phyloP scores from a whole-genome alignment of 1,140 invertebrate genomes.

The Musca vetustissima region DNA sequence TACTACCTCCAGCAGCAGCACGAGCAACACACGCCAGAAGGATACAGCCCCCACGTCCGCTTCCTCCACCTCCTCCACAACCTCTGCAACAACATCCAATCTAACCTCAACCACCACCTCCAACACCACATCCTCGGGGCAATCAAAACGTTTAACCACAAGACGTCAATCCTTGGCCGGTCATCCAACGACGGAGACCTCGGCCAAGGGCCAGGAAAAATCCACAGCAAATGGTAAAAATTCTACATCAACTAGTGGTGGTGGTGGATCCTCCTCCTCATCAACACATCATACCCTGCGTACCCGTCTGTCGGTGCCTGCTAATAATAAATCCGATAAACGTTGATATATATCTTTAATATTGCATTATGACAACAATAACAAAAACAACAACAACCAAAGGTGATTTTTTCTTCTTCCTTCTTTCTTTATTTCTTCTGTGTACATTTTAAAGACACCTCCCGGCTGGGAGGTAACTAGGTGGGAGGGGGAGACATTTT shows the following conservation, averaged over 20 bases:
- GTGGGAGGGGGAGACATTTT: no score
- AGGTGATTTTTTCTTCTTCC: no score
- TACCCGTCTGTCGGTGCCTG: slow-evolving; percentile 46
- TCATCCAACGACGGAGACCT: background rate
- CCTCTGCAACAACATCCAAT: background rate
- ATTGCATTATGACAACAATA: no score
- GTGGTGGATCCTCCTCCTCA: slow-evolving; percentile 16
- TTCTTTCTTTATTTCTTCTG: no score
- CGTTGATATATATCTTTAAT: slow-evolving; percentile 31
- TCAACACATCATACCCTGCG: slow-evolving; percentile 40
- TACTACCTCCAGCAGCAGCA: background rate
- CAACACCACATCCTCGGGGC: background rate
- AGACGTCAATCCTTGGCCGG: slow-evolving; percentile 28
- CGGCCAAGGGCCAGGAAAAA: slow-evolving; percentile 5
- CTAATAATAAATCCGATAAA: slow-evolving; percentile 41
- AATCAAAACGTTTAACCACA: slow-evolving; percentile 26
- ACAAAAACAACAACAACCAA: no score
- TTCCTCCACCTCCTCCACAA: background rate
- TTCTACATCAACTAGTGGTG: no score
- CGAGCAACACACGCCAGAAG: slow-evolving; percentile 12
- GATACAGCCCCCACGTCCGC: background rate
- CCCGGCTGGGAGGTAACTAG: no score
- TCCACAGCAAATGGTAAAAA: slow-evolving; percentile 10
- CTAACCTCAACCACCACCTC: no score
- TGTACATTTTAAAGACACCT: no score